Evolutionary conservation across 2,888 invertebrate genomes (phyloP).

Genomic region (Camptogramma bilineatum): DNA sequence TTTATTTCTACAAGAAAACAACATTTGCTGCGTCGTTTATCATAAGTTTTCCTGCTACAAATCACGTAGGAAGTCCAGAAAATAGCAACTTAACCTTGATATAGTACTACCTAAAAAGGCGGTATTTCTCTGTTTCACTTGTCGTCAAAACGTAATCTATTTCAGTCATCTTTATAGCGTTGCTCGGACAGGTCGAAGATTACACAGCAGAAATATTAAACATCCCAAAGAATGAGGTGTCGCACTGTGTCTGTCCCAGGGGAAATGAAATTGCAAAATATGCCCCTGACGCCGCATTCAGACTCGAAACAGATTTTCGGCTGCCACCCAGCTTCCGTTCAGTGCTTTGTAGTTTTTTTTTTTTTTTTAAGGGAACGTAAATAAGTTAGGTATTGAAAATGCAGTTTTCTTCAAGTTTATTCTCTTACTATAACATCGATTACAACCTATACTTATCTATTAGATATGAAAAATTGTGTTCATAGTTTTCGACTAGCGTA

Average conservation of each 20-base stretch:
- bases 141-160: slow-evolving; percentile 38
- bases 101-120: slow-evolving; percentile 25
- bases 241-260: slow-evolving; percentile 63
- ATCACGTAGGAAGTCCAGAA: not conserved
- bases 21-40: slow-evolving; percentile 7
- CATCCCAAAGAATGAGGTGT: slow-evolving; percentile 70
- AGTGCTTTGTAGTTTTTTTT: not conserved
- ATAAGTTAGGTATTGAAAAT: not conserved
- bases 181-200: slow-evolving; percentile 60
- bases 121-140: slow-evolving; percentile 33
- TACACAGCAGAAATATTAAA: slow-evolving; percentile 69
- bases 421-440: not conserved
- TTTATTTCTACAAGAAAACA: slow-evolving; percentile 1
- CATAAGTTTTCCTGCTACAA: slow-evolving; percentile 1
- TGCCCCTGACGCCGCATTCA: slow-evolving; percentile 55
- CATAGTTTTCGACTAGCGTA: no score
- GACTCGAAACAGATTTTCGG: slow-evolving; percentile 7
- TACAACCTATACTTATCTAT: no score
- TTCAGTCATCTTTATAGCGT: slow-evolving; percentile 26
- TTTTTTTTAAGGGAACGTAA: no score
- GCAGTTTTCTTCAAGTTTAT: not conserved
- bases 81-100: slow-evolving; percentile 6
- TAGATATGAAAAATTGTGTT: no score
- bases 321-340: not conserved
- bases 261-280: slow-evolving; percentile 83